Conservation (phyloP, 2,797 vertebrate species). For the Remorina albescens region DNA sequence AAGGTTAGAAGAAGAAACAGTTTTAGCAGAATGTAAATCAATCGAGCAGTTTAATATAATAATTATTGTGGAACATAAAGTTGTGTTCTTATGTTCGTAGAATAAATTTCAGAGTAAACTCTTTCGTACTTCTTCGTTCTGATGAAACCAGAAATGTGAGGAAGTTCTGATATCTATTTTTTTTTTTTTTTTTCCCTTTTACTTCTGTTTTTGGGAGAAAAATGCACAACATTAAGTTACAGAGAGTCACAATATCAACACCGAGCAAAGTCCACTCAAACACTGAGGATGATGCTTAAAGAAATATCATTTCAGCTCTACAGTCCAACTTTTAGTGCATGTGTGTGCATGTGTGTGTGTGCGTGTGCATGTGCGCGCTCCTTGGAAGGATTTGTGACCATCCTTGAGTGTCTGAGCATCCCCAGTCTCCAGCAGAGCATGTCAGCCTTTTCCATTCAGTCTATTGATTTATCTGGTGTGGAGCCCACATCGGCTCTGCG, state of each 20-base stretch:
- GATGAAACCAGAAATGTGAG: not conserved
- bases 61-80: too few species aligned
- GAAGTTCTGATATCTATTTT: not conserved
- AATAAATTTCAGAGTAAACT: too few species aligned
- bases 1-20: too few species aligned
- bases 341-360: slow-evolving; percentile 17
- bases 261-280: not conserved
- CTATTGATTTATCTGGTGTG: slow-evolving; percentile 67
- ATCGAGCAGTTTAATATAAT: too few species aligned
- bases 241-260: slow-evolving; percentile 10
- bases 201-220: not conserved
- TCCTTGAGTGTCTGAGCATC: slow-evolving; percentile 29
- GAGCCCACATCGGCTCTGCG: slow-evolving; percentile 53
- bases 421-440: slow-evolving; percentile 38
- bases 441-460: slow-evolving; percentile 52
- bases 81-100: too few species aligned
- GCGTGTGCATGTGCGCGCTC: slow-evolving; percentile 8
- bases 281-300: not conserved
- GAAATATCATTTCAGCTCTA: not conserved
- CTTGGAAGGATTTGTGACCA: slow-evolving; percentile 36
- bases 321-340: not conserved
- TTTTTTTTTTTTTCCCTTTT: too few species aligned
- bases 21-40: too few species aligned
- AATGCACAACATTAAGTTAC: not conserved
- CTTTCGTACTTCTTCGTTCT: too few species aligned